Base-by-base conservation (phyloP, 2,888 invertebrate species). In the Noctuana brunneofusca region DNA sequence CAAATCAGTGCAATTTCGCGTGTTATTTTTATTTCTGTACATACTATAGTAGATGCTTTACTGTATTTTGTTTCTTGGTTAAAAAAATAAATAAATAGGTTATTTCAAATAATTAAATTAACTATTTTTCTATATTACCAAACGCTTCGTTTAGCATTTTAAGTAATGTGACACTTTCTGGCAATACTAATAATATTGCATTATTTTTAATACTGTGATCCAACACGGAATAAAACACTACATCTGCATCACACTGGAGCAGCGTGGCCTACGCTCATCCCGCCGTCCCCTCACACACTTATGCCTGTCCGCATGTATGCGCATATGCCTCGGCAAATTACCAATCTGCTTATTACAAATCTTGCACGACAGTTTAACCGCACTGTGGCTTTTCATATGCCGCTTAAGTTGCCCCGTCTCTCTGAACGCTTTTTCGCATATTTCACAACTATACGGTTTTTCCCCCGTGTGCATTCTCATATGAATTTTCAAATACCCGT, bases 321-420 rank as follows among this genome's bases (percentile, higher is more conserved):
- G 72, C 89, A 89, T 88, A 67, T 89, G 89, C 27, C 88, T 88
- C 0, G 88, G 82, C 5, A 89, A 64, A 68, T 89, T 88, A 0
- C 86, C 86, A 8, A 89, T 86, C 55, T 90, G 88, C 35, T 90
- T 90, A 43, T 88, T 87, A 57, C 90, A 90, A 1, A 90, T 73
- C 58, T 88, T 87, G 60, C 90, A 90, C 0, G 87, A 87, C n/a
- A 55, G n/a, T 35, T 55, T 60, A 3, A 53, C 14, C 3, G 89
- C 90, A 0, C 84, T 86, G 12, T 90, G 90, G 0, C 87, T 80
- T 0, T 86, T 64, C 80, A 83, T 80, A 62, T 90, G 90, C 0
- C 87, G 62, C 68, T 89, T 90, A 14, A 90, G 58, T 27, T 88
- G 89, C 0, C 88, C 87, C 0, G 83, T 83, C 38, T 90, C 90